phyloP scores from a whole-genome alignment of 2,888 invertebrate species.

The Steromphala cineraria region DNA sequence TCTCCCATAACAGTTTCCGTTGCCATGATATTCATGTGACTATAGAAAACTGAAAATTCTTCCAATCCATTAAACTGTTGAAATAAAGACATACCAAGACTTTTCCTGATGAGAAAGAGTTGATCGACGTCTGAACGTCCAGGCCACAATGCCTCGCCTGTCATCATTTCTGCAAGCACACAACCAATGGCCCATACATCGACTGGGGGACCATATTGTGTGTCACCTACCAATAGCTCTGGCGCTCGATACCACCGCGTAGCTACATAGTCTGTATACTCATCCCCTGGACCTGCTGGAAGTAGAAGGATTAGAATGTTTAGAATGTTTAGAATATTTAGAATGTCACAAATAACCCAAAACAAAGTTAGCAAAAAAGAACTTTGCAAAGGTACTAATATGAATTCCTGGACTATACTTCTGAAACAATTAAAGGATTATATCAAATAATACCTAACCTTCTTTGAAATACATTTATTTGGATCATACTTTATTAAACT shows the following conservation, averaged over 20 bases:
- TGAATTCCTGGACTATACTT: no score
- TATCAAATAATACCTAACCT: no score
- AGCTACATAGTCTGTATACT: conserved; percentile 99
- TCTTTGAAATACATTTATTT: no score
- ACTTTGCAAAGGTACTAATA: no score
- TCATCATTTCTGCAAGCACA: conserved; percentile 78
- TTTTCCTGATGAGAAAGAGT: conserved; percentile 94
- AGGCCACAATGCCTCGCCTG: conserved; percentile 84
- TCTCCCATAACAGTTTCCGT: no score
- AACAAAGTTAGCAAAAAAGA: no score
- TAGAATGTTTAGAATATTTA: background rate
- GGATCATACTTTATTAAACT: no score
- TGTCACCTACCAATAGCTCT: conserved; percentile 97
- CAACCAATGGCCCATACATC: conserved; percentile 98
- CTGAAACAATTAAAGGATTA: no score
- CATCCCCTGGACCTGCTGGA: conserved; percentile 89
- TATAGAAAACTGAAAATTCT: no score
- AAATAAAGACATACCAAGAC: conserved; percentile 80
- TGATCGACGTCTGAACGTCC: conserved; percentile 99
- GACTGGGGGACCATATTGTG: conserved; percentile 84
- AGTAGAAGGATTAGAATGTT: conserved; percentile 69
- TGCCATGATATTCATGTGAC: no score
- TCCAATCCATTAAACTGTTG: background rate
- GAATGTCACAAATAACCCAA: no score
- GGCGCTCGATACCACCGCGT: conserved; percentile 99